Percentiles rank a stretch among this genome's conserved stretches.
Conservation (phyloP, 2,888 invertebrate species). For the Phlogophora meticulosa region DNA sequence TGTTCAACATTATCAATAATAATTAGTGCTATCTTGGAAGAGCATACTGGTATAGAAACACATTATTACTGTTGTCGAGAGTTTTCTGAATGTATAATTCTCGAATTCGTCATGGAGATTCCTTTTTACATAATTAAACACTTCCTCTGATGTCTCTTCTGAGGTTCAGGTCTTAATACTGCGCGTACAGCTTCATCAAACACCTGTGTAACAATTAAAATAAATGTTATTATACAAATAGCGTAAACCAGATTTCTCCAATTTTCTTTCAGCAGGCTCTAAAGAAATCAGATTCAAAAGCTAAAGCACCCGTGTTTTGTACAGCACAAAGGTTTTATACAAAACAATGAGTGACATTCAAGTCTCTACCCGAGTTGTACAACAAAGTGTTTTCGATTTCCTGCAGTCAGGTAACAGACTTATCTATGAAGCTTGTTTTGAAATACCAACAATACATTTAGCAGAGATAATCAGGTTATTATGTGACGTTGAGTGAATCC, state of each 20-base stretch:
- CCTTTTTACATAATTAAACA: slow-evolving; percentile 94
- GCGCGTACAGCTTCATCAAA: slow-evolving; percentile 99
- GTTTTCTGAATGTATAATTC: slow-evolving; percentile 82
- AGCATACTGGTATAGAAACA: slow-evolving; percentile 85
- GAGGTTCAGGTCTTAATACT: slow-evolving; percentile 98
- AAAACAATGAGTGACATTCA: slow-evolving; percentile 29
- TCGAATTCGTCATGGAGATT: slow-evolving; percentile 76
- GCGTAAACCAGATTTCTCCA: too few species aligned
- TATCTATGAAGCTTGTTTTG: slow-evolving; percentile 11
- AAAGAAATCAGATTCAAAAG: too few species aligned
- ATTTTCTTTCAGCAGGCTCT: too few species aligned
- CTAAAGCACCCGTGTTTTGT: slow-evolving; percentile 9
- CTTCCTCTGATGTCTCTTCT: slow-evolving; percentile 98
- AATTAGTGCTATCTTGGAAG: slow-evolving; percentile 56
- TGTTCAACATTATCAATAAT: slow-evolving; percentile 49
- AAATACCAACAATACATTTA: slow-evolving; percentile 15
- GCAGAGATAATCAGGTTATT: not conserved
- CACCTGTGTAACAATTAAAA: slow-evolving; percentile 92
- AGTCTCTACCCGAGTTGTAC: slow-evolving; percentile 12
- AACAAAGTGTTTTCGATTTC: slow-evolving; percentile 26
- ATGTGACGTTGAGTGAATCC: slow-evolving; percentile 18
- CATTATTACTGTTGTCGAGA: slow-evolving; percentile 87
- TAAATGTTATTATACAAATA: not conserved
- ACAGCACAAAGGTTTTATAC: slow-evolving; percentile 25
- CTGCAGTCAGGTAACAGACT: slow-evolving; percentile 1